These are phyloP conservation scores for Sweltsa coloradensis DNA, from an alignment of 1,140 invertebrate genomes.

Conservation along the genomic window DNA sequence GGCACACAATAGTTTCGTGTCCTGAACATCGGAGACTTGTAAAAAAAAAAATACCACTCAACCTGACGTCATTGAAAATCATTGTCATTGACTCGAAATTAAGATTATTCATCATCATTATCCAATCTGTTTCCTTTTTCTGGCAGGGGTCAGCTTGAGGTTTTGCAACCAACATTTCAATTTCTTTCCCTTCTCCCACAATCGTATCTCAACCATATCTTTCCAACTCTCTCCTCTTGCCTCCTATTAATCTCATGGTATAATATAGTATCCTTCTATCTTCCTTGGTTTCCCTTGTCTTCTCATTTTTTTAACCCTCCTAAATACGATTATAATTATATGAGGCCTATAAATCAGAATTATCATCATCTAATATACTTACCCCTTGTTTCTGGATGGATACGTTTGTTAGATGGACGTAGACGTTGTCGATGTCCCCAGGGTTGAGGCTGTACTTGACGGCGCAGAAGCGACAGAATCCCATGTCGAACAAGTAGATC, in stretches of 20 bases:
- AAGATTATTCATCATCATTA: no score
- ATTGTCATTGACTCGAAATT: no score
- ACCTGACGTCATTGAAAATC: no score
- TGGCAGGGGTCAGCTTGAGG: no score
- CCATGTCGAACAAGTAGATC: slow-evolving; percentile 36
- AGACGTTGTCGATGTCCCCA: slow-evolving; percentile 45
- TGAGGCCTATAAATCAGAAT: not conserved
- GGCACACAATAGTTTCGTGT: no score
- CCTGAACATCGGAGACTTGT: no score
- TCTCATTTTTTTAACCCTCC: not conserved
- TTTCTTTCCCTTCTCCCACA: not conserved
- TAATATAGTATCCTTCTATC: not conserved
- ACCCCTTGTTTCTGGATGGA: slow-evolving; percentile 51
- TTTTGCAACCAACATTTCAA: no score
- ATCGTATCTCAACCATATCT: not conserved
- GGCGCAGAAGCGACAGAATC: slow-evolving; percentile 49
- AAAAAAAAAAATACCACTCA: no score
- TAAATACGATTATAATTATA: not conserved
- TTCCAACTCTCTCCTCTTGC: no score
- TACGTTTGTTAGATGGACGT: slow-evolving; percentile 53
- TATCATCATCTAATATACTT: slow-evolving; percentile 14
- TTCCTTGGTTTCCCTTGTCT: not conserved
- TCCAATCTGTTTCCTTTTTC: no score
- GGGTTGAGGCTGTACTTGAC: slow-evolving; percentile 35
- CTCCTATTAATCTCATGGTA: not conserved